Base-by-base conservation (phyloP, 2,888 invertebrate genomes). In the Andrena bucephala region DNA sequence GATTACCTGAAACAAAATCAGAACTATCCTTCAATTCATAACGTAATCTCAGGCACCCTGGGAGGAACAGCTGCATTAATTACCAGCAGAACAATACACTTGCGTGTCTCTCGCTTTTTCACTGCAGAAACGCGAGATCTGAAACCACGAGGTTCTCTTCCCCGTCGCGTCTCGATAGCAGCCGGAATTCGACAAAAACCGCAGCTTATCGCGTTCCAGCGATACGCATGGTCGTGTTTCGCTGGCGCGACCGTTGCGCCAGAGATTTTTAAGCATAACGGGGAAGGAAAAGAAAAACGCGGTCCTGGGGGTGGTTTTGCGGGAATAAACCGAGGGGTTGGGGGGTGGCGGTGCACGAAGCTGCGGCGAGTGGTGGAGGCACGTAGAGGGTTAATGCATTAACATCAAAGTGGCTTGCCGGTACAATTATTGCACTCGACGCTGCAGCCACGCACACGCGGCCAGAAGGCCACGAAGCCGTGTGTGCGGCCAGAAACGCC, bases 381-480 rank as follows among this genome's bases (percentile, higher is more conserved):
- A 85, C 86, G 83, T 79, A 80, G 86, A 89, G 89, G 91, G 91
- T 92, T 93, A 92, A 93, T 93, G 91, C 92, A 93, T 93, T 92
- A 92, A 92, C 92, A 93, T 93, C 92, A 93, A 93, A 93, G 93
- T 91, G 89, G 90, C 89, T 90, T 84, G 87, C 86, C 71, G 88
- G 89, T 89, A 89, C 92, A 92, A 92, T 92, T 91, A 93, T 93
- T 92, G 91, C 91, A 90, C 90, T 91, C 91, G 87, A 90, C 89
- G 89, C 86, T 84, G 85, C 81, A 48, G 82, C 83, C 75, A 71
- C 77, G 68, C 78, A 69, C 42, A 48, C 60, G 52, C 67, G 57
- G 29, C 36, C 57, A 50, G 33, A 24, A 33, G 59, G 60, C 52
- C 62, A 72, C 29, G 57, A 29, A 67, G 63, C 63, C 20, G 81